These are phyloP conservation scores for Pachypanchax playfairii DNA, from an alignment of 2,113 vertebrate genomes.

Conservation along the genomic window DNA sequence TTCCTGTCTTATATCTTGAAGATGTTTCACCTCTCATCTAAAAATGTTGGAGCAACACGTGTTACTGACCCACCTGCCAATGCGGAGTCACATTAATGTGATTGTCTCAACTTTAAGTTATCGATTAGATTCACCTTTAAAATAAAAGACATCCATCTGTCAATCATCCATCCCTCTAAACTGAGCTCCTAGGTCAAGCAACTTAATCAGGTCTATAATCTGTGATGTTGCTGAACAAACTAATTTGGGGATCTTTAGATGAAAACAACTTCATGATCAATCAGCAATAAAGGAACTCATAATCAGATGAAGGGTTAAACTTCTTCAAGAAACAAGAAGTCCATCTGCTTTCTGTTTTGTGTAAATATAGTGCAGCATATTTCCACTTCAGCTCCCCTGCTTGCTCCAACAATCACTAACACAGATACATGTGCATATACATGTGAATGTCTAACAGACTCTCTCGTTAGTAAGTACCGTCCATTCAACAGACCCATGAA, in stretches of 20 bases:
- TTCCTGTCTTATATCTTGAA: not conserved
- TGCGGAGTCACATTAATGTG: not conserved
- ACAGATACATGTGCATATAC: conserved; percentile 59
- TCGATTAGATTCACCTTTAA: not conserved
- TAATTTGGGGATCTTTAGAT: too few species aligned
- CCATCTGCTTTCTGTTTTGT: not conserved
- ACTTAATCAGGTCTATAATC: too few species aligned
- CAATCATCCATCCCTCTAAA: too few species aligned
- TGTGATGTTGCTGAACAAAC: too few species aligned
- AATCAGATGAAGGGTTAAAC: not conserved
- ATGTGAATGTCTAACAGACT: conserved; percentile 49
- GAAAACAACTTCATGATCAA: too few species aligned
- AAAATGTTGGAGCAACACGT: not conserved
- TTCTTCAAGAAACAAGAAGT: not conserved
- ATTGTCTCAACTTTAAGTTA: not conserved
- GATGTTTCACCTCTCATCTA: not conserved
- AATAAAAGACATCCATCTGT: too few species aligned
- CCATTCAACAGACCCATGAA: conserved; percentile 9
- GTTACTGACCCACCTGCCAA: not conserved
- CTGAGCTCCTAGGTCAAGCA: too few species aligned
- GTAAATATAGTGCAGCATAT: conserved; percentile 21
- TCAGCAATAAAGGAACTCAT: not conserved
- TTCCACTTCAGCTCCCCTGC: conserved; percentile 64
- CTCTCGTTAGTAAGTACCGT: conserved; percentile 12
- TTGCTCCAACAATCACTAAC: conserved; percentile 70